A percentile compares a stretch with the other conserved stretches of the same genome.
phyloP scores from a whole-genome alignment of 2,888 invertebrate genomes.

The Amorpha juglandis region DNA sequence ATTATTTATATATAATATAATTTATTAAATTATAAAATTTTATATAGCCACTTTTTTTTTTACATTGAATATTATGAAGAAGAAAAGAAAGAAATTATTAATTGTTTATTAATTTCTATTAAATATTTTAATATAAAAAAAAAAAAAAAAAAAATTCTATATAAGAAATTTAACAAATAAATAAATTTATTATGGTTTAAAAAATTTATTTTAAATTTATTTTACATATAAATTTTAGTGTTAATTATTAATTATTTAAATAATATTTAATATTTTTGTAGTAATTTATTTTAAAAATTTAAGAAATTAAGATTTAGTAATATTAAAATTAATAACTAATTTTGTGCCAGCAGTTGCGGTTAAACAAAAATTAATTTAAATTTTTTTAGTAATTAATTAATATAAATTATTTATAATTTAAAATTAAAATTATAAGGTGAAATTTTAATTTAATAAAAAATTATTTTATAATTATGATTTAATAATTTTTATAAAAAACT shows the following conservation, averaged over 20 bases:
- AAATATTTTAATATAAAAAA: constrained; percentile 48
- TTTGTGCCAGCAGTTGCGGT: constrained; percentile 90
- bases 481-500: constrained; percentile 82
- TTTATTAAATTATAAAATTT: constrained; percentile 29
- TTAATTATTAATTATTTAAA: constrained; percentile 68
- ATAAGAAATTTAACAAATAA: constrained; percentile 47
- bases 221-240: constrained; percentile 84
- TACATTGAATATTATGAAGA: constrained; percentile 39
- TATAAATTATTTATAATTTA: constrained; percentile 55
- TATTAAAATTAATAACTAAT: constrained; percentile 84
- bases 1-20: constrained; percentile 28
- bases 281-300: constrained; percentile 84
- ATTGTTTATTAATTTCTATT: constrained; percentile 31
- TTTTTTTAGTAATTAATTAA: constrained; percentile 75
- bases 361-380: constrained; percentile 86
- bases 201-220: constrained; percentile 77
- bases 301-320: constrained; percentile 86
- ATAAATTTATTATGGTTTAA: constrained; percentile 79
- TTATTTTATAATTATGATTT: constrained; percentile 61
- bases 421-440: constrained; percentile 82
- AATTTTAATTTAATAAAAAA: constrained; percentile 81
- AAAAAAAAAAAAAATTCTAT: constrained; percentile 67
- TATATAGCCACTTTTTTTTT: constrained; percentile 33
- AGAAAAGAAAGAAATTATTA: constrained; percentile 38
- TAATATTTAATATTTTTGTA: constrained; percentile 55